Evolutionary conservation across 2,797 vertebrate genomes (phyloP).

Genomic region (Telmatherina bonti): DNA sequence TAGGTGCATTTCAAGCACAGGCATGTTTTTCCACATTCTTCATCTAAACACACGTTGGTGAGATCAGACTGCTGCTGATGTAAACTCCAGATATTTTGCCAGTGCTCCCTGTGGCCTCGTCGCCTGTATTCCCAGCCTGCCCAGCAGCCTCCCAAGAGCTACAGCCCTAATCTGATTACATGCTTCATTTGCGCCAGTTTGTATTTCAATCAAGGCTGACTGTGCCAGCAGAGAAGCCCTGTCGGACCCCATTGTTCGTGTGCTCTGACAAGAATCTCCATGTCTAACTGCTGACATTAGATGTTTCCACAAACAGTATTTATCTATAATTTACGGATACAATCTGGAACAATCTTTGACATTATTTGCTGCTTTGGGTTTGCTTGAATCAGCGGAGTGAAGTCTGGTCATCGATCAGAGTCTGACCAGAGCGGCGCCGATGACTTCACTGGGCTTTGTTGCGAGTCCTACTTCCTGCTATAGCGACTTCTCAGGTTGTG

Average conservation of each 20-base stretch:
- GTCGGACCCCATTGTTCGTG: conserved; percentile 64
- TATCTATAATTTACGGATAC: conserved; percentile 7
- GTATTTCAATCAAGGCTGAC: conserved; percentile 78
- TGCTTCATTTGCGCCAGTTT: conserved; percentile 84
- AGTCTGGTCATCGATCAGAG: conserved; percentile 56
- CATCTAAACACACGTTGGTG: conserved; percentile 30
- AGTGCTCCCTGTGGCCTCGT: conserved; percentile 59
- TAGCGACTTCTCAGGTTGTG: conserved; percentile 44
- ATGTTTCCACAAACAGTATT: conserved; percentile 3
- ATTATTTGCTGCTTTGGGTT: not conserved
- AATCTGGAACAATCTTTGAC: not conserved
- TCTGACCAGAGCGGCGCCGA: conserved; percentile 57
- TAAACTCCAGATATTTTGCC: conserved; percentile 75
- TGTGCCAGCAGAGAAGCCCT: conserved; percentile 55
- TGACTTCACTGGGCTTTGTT: conserved; percentile 66
- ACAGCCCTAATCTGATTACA: conserved; percentile 82
- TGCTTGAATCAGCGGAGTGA: conserved; percentile 44
- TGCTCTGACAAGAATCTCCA: conserved; percentile 58
- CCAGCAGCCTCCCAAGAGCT: conserved; percentile 60
- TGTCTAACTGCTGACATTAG: conserved; percentile 45
- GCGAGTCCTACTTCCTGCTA: conserved; percentile 53
- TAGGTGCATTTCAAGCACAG: conserved; percentile 12
- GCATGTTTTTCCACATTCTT: conserved; percentile 45
- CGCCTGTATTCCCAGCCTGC: conserved; percentile 63
- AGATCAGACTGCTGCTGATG: conserved; percentile 62